These are phyloP conservation scores for Reticulitermes lucifugus DNA, from an alignment of 2,888 invertebrate species.

Conservation along the genomic window DNA sequence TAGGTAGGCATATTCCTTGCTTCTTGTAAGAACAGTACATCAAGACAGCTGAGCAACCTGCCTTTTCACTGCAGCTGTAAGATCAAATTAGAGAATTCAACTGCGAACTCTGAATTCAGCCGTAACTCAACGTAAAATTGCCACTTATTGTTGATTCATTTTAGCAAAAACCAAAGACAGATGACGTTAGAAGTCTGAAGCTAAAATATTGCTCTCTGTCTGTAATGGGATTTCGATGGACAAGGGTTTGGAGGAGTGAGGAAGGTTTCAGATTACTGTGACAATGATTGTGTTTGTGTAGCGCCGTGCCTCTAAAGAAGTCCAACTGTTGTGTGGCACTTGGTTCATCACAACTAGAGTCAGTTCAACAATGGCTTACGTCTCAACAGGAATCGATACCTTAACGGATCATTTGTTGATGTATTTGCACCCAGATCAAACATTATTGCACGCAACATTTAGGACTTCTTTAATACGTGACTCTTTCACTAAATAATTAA, in stretches of 20 bases:
- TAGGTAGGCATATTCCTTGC: no score
- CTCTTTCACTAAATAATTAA: no score
- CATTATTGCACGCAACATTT: no score
- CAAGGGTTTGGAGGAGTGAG: background rate
- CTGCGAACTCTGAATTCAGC: background rate
- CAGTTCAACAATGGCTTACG: background rate
- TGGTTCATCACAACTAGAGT: background rate
- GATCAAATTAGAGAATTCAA: background rate
- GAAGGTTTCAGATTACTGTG: conserved; percentile 10
- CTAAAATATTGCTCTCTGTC: background rate
- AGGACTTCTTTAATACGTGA: no score
- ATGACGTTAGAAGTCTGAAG: background rate
- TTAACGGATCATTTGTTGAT: no score
- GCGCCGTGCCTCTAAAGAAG: background rate
- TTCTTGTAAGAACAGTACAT: no score
- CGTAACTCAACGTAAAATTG: background rate
- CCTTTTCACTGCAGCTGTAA: background rate
- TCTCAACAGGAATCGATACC: background rate
- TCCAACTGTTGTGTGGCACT: conserved; percentile 14
- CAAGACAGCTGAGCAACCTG: no score
- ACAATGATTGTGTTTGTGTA: conserved; percentile 26
- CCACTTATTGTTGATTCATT: conserved; percentile 5
- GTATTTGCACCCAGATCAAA: no score
- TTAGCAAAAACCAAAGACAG: background rate
- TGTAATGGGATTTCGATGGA: conserved; percentile 23